phyloP scores from a whole-genome alignment of 2,888 invertebrate genomes.

The Pollenia angustigena region DNA sequence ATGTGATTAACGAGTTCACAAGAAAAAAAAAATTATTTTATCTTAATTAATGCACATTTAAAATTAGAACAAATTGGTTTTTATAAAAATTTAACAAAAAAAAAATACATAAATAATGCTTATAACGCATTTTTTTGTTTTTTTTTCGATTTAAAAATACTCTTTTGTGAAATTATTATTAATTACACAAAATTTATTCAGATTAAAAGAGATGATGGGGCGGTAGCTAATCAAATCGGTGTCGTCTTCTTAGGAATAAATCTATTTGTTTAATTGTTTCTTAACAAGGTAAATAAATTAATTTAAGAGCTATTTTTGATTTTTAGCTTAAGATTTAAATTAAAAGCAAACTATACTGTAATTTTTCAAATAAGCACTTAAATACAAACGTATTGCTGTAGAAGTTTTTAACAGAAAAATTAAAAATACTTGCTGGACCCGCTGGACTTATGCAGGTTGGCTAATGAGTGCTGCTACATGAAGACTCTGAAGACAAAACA shows the following conservation, averaged over 20 bases:
- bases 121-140: not conserved
- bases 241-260: too few relatives aligned
- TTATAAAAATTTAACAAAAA: conserved; percentile 17
- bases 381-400: too few relatives aligned
- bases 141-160: not conserved
- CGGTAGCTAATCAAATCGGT: too few relatives aligned
- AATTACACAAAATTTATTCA: not conserved
- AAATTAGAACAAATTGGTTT: conserved; percentile 60
- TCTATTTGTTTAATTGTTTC: too few relatives aligned
- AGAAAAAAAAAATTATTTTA: conserved; percentile 7
- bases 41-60: conserved; percentile 69
- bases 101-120: not conserved
- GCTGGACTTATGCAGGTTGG: too few relatives aligned
- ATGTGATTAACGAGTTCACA: conserved; percentile 54
- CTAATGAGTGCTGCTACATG: too few relatives aligned
- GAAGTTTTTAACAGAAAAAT: too few relatives aligned
- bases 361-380: too few relatives aligned
- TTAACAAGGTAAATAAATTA: not conserved
- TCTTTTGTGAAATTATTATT: not conserved
- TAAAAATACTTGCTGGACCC: too few relatives aligned
- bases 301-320: not conserved
- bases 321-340: not conserved
- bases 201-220: too few relatives aligned
- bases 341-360: too few relatives aligned
- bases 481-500: too few relatives aligned